Conservation (phyloP, 2,797 vertebrate species). For the Leptoclinus maculatus region DNA sequence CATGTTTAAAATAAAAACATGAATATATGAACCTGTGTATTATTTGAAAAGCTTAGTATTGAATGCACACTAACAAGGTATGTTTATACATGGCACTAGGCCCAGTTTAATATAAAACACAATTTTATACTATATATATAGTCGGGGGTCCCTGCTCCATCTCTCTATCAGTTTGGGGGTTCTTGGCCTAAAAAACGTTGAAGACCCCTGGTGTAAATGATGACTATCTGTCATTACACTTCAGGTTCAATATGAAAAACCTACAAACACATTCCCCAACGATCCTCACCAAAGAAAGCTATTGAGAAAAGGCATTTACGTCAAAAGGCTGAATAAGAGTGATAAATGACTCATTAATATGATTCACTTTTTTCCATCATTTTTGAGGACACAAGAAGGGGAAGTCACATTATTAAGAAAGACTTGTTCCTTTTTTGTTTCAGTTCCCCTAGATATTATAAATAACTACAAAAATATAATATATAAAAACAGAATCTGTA, state of each 20-base stretch:
- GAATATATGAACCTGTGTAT: too few species aligned
- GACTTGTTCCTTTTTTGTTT: constrained; percentile 12
- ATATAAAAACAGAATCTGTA: not conserved
- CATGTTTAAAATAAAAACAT: too few species aligned
- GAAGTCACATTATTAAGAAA: constrained; percentile 25
- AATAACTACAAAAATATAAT: not conserved
- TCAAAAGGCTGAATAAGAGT: not conserved
- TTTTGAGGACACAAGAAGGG: not conserved
- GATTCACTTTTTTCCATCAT: constrained; percentile 8
- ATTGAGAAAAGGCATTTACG: not conserved
- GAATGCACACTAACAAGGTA: too few species aligned
- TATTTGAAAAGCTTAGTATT: too few species aligned
- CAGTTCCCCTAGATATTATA: constrained; percentile 12
- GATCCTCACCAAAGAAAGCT: not conserved
- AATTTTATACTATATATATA: too few species aligned
- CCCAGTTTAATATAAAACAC: too few species aligned
- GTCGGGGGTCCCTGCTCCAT: too few species aligned
- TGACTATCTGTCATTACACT: not conserved
- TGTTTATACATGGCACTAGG: too few species aligned
- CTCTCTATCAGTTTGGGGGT: too few species aligned
- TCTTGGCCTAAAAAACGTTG: too few species aligned
- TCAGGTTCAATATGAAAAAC: not conserved
- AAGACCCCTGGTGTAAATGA: too few species aligned
- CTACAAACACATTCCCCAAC: not conserved
- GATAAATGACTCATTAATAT: constrained; percentile 7